Percentiles rank a stretch among this genome's conserved stretches.
Conservation (phyloP, 2,888 invertebrate species). For the Cheilosia soror region DNA sequence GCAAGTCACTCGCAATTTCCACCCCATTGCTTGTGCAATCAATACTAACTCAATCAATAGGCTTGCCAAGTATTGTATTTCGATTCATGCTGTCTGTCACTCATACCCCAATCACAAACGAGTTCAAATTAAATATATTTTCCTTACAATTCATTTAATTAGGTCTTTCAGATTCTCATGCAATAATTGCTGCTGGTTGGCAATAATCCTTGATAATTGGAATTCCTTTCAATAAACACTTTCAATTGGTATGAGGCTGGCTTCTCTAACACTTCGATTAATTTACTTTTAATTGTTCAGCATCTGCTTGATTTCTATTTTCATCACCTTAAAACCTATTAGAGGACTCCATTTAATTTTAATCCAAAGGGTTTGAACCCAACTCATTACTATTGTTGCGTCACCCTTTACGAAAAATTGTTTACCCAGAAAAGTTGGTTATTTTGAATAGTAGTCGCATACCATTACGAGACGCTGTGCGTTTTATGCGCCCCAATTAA, state of each 20-base stretch:
- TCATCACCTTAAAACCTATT: constrained; percentile 7
- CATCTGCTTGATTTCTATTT: constrained; percentile 34
- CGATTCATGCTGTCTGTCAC: too few species aligned
- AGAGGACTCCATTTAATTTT: constrained; percentile 22
- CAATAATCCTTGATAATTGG: constrained; percentile 38
- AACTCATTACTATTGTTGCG: constrained; percentile 4
- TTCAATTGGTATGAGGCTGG: constrained; percentile 14
- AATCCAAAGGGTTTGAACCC: background rate
- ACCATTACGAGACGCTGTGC: constrained; percentile 22
- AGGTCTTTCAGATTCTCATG: background rate
- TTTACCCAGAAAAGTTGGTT: constrained; percentile 44
- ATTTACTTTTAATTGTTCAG: constrained; percentile 36
- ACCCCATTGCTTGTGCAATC: too few species aligned
- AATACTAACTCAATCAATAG: too few species aligned
- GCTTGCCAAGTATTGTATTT: background rate
- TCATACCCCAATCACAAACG: too few species aligned
- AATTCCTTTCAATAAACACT: constrained; percentile 32
- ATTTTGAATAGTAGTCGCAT: constrained; percentile 10
- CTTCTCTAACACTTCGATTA: constrained; percentile 6
- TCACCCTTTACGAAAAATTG: constrained; percentile 33
- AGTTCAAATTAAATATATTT: background rate
- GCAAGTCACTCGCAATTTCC: too few species aligned
- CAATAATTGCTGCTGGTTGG: constrained; percentile 34
- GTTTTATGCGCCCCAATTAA: constrained; percentile 61
- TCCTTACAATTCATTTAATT: constrained; percentile 15